Conservation (phyloP, 1,140 invertebrate species). For the Adelges cooleyi region DNA sequence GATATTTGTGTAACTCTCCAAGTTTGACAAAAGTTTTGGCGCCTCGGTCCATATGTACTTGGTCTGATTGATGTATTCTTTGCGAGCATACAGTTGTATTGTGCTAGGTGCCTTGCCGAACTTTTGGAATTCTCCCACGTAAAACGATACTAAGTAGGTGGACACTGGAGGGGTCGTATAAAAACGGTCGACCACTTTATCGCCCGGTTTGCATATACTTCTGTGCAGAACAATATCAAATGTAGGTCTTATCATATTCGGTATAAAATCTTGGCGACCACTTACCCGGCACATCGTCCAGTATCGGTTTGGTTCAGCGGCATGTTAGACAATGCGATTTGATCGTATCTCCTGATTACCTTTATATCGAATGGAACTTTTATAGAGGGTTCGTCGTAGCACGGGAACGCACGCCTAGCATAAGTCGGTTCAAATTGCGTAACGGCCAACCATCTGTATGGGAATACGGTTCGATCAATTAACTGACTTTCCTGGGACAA, state of each 20-base stretch:
- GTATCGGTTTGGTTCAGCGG: not conserved
- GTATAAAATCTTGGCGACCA: not conserved
- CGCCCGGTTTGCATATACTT: too few relatives aligned
- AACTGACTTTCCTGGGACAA: too few relatives aligned
- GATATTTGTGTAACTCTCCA: slow-evolving; percentile 32
- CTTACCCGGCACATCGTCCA: not conserved
- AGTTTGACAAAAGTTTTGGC: slow-evolving; percentile 33
- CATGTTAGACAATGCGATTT: slow-evolving; percentile 22
- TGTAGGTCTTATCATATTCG: too few relatives aligned
- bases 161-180: slow-evolving; percentile 50
- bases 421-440: slow-evolving; percentile 51
- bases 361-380: slow-evolving; percentile 46
- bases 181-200: too few relatives aligned
- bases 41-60: slow-evolving; percentile 38
- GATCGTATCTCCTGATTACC: not conserved
- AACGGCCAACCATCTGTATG: slow-evolving; percentile 42
- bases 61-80: slow-evolving; percentile 45
- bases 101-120: too few relatives aligned
- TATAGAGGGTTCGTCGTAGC: slow-evolving; percentile 53
- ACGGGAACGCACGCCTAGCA: too few relatives aligned
- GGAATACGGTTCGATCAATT: too few relatives aligned
- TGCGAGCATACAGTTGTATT: slow-evolving; percentile 58
- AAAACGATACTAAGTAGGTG: slow-evolving; percentile 60
- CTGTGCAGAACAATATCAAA: too few relatives aligned
- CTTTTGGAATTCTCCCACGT: too few relatives aligned